Conservation (phyloP, 2,888 invertebrate species). For the Pemphredon lugubris region DNA sequence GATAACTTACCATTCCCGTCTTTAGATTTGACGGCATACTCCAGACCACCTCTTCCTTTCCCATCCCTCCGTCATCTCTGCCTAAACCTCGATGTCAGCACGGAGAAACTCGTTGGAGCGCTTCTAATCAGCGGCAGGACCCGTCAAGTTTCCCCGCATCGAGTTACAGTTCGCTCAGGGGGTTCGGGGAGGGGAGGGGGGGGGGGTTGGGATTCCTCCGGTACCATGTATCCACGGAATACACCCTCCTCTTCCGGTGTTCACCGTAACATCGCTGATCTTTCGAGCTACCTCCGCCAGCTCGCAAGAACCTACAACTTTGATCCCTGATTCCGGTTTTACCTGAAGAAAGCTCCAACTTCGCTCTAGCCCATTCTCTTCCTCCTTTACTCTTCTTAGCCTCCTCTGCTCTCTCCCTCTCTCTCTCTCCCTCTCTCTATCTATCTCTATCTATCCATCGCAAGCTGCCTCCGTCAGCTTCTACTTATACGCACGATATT, state of each 20-base stretch:
- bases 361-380: conserved; percentile 40
- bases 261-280: conserved; percentile 62
- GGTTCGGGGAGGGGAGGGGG: background rate
- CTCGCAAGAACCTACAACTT: conserved; percentile 69
- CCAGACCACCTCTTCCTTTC: background rate
- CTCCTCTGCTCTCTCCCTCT: conserved; percentile 6
- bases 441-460: background rate
- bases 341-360: conserved; percentile 57
- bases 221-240: conserved; percentile 34
- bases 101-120: conserved; percentile 75
- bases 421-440: background rate
- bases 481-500: background rate
- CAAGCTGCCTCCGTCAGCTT: too few species aligned
- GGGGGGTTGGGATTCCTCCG: conserved; percentile 38
- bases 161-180: conserved; percentile 67
- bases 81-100: conserved; percentile 72
- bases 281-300: conserved; percentile 43
- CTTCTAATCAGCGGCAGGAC: conserved; percentile 79
- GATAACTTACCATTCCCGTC: too few species aligned
- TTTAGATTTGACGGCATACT: background rate
- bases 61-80: conserved; percentile 59
- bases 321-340: conserved; percentile 73
- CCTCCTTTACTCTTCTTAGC: conserved; percentile 11
- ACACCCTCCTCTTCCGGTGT: conserved; percentile 32
- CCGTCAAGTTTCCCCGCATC: conserved; percentile 75